A percentile compares a stretch with the other conserved stretches of the same genome.
Conservation (phyloP, 2,797 vertebrate genomes). For the Acanthornis magna region DNA sequence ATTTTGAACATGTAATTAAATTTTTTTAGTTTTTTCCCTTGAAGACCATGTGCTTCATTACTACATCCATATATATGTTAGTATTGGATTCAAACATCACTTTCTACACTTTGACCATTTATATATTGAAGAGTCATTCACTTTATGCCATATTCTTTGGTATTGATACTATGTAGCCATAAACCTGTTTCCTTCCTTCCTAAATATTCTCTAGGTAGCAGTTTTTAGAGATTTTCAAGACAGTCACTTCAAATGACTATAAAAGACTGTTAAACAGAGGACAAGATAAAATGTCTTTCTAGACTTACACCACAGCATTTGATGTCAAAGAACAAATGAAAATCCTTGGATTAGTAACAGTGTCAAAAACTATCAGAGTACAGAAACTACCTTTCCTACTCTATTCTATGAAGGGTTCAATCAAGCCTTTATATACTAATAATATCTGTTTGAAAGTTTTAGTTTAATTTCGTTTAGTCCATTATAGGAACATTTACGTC, state of each 20-base stretch:
- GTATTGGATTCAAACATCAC: neutral
- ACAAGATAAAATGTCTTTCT: neutral
- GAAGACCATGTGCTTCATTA: neutral
- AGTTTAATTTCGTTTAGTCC: neutral
- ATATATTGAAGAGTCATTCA: neutral
- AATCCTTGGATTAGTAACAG: neutral
- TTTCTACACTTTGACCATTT: neutral
- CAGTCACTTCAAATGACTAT: neutral
- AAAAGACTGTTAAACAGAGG: neutral
- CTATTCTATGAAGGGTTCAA: neutral
- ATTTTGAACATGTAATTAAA: neutral
- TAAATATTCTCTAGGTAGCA: neutral
- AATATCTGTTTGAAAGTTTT: neutral
- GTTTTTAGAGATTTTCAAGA: neutral
- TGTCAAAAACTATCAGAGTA: neutral
- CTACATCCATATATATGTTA: neutral
- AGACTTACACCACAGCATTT: neutral
- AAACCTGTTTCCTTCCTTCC: neutral
- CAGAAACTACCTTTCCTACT: neutral
- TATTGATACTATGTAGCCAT: neutral
- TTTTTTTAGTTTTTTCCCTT: accelerated
- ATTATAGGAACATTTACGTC: neutral
- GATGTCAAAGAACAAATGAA: neutral
- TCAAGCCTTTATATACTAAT: neutral
- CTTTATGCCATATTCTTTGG: neutral